Conservation (phyloP, 1,140 invertebrate genomes). For the Neomicropteryx cornuta region DNA sequence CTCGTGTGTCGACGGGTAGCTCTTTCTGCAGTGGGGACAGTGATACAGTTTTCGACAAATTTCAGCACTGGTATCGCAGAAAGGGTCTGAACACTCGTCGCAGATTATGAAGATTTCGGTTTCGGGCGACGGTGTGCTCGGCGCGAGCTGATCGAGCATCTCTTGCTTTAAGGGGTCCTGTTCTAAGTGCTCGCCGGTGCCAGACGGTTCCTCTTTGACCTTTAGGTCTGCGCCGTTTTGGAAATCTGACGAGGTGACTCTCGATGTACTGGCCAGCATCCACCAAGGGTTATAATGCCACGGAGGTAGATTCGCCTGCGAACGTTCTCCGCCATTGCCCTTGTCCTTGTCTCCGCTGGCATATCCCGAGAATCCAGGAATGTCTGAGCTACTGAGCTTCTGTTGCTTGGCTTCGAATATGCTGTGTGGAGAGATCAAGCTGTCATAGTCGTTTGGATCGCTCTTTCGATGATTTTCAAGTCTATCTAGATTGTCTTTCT, state of each 20-base stretch:
- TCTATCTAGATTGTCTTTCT: constrained; percentile 33
- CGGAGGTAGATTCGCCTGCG: constrained; percentile 27
- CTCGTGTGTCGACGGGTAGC: constrained; percentile 38
- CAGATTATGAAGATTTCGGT: constrained; percentile 32
- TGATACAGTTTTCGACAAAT: constrained; percentile 39
- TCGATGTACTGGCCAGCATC: constrained; percentile 38
- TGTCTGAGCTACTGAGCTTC: constrained; percentile 23
- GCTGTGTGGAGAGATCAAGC: constrained; percentile 35
- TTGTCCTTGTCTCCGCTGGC: constrained; percentile 37
- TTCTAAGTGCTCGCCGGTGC: constrained; percentile 27
- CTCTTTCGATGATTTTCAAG: constrained; percentile 28
- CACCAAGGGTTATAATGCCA: constrained; percentile 43
- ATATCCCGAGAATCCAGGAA: constrained; percentile 36
- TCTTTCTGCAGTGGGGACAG: constrained; percentile 39
- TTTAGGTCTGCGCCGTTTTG: constrained; percentile 35
- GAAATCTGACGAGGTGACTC: constrained; percentile 26
- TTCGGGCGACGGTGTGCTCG: constrained; percentile 26
- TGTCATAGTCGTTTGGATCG: constrained; percentile 36
- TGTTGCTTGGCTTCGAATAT: constrained; percentile 34
- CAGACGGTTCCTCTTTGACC: constrained; percentile 34
- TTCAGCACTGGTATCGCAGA: constrained; percentile 33
- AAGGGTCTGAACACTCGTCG: constrained; percentile 40
- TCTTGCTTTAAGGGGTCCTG: constrained; percentile 24
- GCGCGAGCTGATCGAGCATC: constrained; percentile 25
- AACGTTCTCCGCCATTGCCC: constrained; percentile 26